A percentile compares a stretch with the other conserved stretches of the same genome.
These are phyloP conservation scores for Drosophila mettleri DNA, from an alignment of 2,888 invertebrate genomes.

Conservation along the genomic window DNA sequence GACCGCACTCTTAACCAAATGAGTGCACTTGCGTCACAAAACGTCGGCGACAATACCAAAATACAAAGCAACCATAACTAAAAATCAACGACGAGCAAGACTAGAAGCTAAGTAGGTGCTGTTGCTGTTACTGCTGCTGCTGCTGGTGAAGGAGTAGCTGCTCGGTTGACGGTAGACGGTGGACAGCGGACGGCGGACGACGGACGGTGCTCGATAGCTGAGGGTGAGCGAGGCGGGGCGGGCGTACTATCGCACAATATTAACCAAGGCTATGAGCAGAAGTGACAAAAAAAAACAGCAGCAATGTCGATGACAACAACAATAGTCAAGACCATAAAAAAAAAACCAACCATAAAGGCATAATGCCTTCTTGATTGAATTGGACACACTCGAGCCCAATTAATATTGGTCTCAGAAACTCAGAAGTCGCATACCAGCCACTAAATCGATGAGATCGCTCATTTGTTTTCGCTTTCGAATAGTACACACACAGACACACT, in stretches of 20 bases:
- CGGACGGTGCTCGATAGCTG: background rate
- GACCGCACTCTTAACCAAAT: constrained; percentile 59
- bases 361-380: constrained; percentile 81
- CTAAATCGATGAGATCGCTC: constrained; percentile 60
- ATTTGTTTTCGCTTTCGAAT: constrained; percentile 75
- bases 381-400: constrained; percentile 65
- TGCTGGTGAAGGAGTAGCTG: background rate
- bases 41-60: constrained; percentile 57
- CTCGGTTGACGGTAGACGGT: background rate
- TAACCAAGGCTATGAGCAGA: constrained; percentile 66
- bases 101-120: constrained; percentile 61
- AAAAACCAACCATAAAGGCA: constrained; percentile 39
- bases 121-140: background rate
- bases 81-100: constrained; percentile 52
- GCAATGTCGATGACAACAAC: constrained; percentile 34
- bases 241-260: constrained; percentile 38
- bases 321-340: background rate
- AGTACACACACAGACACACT: constrained; percentile 27
- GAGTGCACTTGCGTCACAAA: constrained; percentile 71
- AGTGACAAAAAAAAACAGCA: constrained; percentile 61
- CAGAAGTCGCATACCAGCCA: constrained; percentile 69
- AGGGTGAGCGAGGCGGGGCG: constrained; percentile 7
- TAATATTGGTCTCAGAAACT: constrained; percentile 77
- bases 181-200: too few relatives aligned
- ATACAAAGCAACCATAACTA: constrained; percentile 48